Evolutionary conservation across 2,888 invertebrate species (phyloP).

Genomic region (Epistrophe eligans): DNA sequence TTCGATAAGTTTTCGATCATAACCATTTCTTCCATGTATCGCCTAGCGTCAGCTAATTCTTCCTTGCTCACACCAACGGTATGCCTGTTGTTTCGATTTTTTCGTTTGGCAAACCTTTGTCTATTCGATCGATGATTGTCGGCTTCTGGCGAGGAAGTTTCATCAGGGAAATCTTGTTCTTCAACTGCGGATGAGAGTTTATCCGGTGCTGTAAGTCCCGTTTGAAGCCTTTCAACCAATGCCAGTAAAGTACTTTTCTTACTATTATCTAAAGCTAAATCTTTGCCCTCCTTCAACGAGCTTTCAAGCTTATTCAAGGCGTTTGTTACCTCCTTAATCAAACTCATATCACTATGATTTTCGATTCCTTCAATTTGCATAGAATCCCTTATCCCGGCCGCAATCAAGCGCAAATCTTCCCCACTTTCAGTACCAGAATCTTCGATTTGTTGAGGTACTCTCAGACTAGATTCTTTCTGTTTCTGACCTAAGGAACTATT

Average conservation of each 20-base stretch:
- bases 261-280: slow-evolving; percentile 84
- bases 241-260: slow-evolving; percentile 87
- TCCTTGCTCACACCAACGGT: slow-evolving; percentile 93
- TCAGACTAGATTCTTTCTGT: slow-evolving; percentile 78
- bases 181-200: slow-evolving; percentile 79
- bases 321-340: slow-evolving; percentile 90
- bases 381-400: slow-evolving; percentile 85
- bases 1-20: slow-evolving; percentile 82
- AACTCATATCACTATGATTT: slow-evolving; percentile 85
- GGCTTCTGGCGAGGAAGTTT: slow-evolving; percentile 80
- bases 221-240: slow-evolving; percentile 89
- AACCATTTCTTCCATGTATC: slow-evolving; percentile 88
- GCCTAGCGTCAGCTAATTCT: slow-evolving; percentile 91
- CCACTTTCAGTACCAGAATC: slow-evolving; percentile 89
- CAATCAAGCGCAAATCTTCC: slow-evolving; percentile 87
- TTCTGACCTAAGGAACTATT: slow-evolving; percentile 74
- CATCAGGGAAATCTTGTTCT: slow-evolving; percentile 77
- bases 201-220: slow-evolving; percentile 84
- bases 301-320: slow-evolving; percentile 90
- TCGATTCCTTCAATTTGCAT: slow-evolving; percentile 84
- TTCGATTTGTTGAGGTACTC: slow-evolving; percentile 84
- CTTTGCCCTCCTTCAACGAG: slow-evolving; percentile 87
- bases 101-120: slow-evolving; percentile 85
- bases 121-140: slow-evolving; percentile 82
- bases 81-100: slow-evolving; percentile 88